Evolutionary conservation across 2,113 vertebrate genomes (phyloP).

Genomic region (Tringa solitaria): DNA sequence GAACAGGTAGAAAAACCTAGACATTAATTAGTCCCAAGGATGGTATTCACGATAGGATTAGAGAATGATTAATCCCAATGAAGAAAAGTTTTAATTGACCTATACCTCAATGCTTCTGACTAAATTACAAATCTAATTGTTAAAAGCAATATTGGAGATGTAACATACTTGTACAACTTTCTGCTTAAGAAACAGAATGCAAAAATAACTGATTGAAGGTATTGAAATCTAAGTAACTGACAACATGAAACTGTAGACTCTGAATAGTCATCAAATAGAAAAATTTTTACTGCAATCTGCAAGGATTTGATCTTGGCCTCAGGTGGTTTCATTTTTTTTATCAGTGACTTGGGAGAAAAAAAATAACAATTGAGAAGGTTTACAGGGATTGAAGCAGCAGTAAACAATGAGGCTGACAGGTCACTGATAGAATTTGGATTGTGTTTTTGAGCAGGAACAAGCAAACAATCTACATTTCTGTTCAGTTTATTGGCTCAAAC

Average conservation of each 20-base stretch:
- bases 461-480: background rate
- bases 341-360: background rate
- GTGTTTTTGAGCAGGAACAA: background rate
- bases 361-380: background rate
- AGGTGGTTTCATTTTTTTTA: background rate
- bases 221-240: background rate
- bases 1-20: background rate
- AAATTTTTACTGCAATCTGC: background rate
- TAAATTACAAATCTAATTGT: background rate
- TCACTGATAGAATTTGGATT: background rate
- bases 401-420: background rate
- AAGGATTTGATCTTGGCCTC: background rate
- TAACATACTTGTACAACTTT: background rate
- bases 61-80: background rate
- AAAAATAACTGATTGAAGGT: background rate
- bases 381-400: background rate
- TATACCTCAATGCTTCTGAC: background rate
- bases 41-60: background rate
- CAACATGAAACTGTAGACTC: background rate
- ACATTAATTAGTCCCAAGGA: background rate
- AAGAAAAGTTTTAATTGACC: background rate
- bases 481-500: background rate
- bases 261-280: background rate
- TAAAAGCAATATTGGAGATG: background rate
- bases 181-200: background rate